A percentile compares a stretch with the other conserved stretches of the same genome.
These are phyloP conservation scores for Nebria brevicollis DNA, from an alignment of 2,888 invertebrate genomes.

Conservation along the genomic window DNA sequence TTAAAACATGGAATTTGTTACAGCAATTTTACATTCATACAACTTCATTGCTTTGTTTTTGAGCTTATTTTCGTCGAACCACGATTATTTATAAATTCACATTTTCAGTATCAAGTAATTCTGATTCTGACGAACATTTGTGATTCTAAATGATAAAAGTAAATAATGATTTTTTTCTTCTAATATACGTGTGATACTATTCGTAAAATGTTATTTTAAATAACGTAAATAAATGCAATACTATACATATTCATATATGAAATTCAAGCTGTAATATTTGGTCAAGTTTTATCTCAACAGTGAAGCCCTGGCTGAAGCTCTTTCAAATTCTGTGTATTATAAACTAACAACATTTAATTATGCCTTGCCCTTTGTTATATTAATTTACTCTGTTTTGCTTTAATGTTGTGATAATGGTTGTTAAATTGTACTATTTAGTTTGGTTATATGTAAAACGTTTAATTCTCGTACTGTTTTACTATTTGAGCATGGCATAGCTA, in stretches of 20 bases:
- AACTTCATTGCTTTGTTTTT: too few species aligned
- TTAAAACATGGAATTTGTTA: not conserved
- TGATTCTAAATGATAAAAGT: not conserved
- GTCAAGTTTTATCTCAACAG: not conserved
- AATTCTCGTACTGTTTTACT: not conserved
- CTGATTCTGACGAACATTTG: not conserved
- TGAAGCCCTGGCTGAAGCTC: not conserved
- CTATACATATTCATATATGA: not conserved
- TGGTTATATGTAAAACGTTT: not conserved
- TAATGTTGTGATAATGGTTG: not conserved
- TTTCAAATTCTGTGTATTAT: not conserved
- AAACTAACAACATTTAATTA: conserved; percentile 9
- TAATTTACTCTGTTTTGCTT: conserved; percentile 15
- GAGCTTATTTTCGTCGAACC: not conserved
- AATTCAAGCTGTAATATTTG: not conserved
- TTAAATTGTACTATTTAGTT: conserved; percentile 11
- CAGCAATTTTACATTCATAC: not conserved
- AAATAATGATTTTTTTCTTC: not conserved
- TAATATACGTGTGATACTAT: too few species aligned
- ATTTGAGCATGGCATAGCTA: not conserved
- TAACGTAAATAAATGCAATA: not conserved
- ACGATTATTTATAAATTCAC: not conserved
- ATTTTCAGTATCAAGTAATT: too few species aligned
- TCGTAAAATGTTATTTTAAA: not conserved
- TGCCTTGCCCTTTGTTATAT: not conserved